Percentiles rank a stretch among this genome's conserved stretches.
Conservation (phyloP, 2,888 invertebrate genomes). For the Leptopilina drosophilae region DNA sequence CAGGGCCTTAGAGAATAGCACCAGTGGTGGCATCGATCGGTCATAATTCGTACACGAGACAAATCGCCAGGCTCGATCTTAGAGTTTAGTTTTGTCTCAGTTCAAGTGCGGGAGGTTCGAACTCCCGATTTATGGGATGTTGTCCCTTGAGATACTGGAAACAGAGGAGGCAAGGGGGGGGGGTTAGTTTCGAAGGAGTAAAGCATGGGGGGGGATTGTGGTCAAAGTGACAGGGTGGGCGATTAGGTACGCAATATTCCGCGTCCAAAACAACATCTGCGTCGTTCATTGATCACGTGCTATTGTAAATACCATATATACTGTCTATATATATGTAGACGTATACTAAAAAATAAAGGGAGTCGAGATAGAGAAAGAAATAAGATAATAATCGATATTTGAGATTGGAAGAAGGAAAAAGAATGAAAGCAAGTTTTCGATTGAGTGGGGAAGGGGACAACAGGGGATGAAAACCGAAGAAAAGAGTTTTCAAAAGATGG, state of each 20-base stretch:
- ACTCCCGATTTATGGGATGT: conserved; percentile 76
- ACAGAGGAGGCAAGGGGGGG: conserved; percentile 10
- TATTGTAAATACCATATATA: conserved; percentile 41
- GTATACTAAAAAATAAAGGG: too few species aligned
- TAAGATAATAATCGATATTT: neutral
- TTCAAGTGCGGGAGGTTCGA: conserved; percentile 64
- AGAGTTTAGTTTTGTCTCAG: conserved; percentile 61
- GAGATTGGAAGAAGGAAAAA: conserved; percentile 2
- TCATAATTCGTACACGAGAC: conserved; percentile 64
- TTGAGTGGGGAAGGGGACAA: neutral
- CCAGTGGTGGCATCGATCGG: conserved; percentile 56
- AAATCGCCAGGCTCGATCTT: conserved; percentile 68
- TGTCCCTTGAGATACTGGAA: conserved; percentile 65
- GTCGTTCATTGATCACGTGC: conserved; percentile 74
- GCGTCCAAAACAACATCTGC: conserved; percentile 74
- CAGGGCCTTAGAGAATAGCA: conserved; percentile 32
- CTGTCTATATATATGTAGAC: too few species aligned
- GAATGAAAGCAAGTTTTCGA: conserved; percentile 22
- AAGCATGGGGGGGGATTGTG: conserved; percentile 58
- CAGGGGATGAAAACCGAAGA: conserved; percentile 1
- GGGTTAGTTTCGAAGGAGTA: neutral
- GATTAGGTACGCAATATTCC: conserved; percentile 76
- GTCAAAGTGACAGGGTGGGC: conserved; percentile 76
- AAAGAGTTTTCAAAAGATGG: conserved; percentile 49
- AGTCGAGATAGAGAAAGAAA: neutral